These are phyloP conservation scores for Spatula versicolor DNA, from an alignment of 2,797 vertebrate species.

Conservation along the genomic window DNA sequence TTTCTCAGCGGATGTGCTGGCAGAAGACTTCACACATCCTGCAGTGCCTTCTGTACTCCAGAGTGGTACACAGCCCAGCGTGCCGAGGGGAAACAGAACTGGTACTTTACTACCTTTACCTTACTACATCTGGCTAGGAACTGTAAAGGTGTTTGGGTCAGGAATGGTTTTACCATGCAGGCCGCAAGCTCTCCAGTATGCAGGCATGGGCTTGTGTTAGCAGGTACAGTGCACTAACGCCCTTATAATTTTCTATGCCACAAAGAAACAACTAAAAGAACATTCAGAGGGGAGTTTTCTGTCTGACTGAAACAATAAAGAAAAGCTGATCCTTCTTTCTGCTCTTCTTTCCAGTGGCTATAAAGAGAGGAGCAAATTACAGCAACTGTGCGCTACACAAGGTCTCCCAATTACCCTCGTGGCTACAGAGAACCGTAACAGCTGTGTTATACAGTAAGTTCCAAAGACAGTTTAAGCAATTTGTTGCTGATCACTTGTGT, in stretches of 20 bases:
- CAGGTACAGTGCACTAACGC: rapidly evolving
- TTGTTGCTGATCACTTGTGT: not conserved
- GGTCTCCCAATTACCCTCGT: not conserved
- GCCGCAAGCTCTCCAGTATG: not conserved
- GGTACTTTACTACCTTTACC: not conserved
- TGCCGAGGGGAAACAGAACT: not conserved
- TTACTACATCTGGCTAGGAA: not conserved
- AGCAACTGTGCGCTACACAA: not conserved
- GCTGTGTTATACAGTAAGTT: not conserved
- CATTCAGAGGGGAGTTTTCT: not conserved
- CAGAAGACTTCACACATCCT: not conserved
- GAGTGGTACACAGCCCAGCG: not conserved
- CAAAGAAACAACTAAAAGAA: not conserved
- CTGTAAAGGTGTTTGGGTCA: not conserved
- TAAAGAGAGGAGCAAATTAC: not conserved
- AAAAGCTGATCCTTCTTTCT: not conserved
- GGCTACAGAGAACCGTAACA: not conserved
- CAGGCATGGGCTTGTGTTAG: not conserved
- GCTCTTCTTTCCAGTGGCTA: not conserved
- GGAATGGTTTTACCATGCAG: not conserved
- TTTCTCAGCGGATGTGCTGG: not conserved
- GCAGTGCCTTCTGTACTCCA: not conserved
- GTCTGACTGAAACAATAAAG: not conserved
- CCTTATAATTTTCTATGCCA: not conserved
- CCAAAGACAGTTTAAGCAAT: not conserved